Evolutionary conservation across 35 echinoderm and acorn worm species (phyloP).

Genomic region (Nesometra sesokonis): DNA sequence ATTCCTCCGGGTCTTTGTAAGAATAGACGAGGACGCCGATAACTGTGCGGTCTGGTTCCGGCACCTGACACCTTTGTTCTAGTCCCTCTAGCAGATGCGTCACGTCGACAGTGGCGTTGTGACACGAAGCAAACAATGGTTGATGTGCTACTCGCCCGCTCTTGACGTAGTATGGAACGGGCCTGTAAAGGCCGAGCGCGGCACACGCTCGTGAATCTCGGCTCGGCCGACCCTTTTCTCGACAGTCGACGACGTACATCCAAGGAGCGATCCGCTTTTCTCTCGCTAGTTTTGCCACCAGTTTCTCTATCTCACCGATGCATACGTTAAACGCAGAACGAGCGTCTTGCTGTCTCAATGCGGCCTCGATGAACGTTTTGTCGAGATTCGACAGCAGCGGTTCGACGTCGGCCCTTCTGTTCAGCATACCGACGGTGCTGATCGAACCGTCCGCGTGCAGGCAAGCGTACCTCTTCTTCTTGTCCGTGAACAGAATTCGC

Average conservation of each 20-base stretch:
- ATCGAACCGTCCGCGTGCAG: background rate
- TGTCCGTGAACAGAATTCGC: background rate
- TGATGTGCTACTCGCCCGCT: background rate
- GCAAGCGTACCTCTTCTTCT: background rate
- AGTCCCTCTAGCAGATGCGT: background rate
- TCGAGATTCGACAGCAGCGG: background rate
- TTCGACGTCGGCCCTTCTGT: background rate
- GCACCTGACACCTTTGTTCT: background rate
- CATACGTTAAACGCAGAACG: background rate
- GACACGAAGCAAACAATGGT: background rate
- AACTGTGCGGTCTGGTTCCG: background rate
- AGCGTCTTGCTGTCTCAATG: background rate
- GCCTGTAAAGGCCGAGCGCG: background rate
- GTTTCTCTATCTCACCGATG: background rate
- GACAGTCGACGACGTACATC: background rate
- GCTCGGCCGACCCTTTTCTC: background rate
- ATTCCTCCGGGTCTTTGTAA: background rate
- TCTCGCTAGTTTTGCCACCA: background rate
- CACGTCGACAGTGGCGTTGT: background rate
- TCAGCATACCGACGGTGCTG: background rate
- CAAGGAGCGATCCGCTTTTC: background rate
- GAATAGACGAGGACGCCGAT: background rate
- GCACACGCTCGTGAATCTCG: background rate
- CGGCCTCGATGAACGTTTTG: background rate
- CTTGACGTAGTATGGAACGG: background rate